phyloP scores from a whole-genome alignment of 2,888 invertebrate species.

The Platycheirus albimanus region DNA sequence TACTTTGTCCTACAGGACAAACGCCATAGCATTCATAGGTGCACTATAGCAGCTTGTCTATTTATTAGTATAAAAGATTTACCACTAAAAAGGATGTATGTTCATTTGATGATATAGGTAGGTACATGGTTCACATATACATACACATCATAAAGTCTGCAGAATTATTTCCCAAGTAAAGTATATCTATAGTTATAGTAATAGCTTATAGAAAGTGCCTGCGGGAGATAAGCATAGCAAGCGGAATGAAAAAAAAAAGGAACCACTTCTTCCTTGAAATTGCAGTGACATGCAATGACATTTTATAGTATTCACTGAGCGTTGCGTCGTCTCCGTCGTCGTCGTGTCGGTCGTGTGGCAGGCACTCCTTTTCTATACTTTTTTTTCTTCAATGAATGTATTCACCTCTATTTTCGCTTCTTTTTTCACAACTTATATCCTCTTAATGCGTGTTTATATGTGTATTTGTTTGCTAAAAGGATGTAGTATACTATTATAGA shows the following conservation, averaged over 20 bases:
- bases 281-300: constrained; percentile 62
- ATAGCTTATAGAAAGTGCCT: no score
- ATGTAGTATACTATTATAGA: constrained; percentile 14
- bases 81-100: constrained; percentile 31
- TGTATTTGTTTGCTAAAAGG: constrained; percentile 46
- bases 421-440: constrained; percentile 8
- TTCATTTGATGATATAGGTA: no score
- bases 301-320: constrained; percentile 62
- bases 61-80: constrained; percentile 63
- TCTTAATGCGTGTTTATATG: background rate
- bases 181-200: background rate
- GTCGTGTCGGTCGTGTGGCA: background rate
- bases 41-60: constrained; percentile 29
- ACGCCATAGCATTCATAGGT: constrained; percentile 20
- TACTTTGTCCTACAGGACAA: constrained; percentile 44
- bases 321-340: background rate
- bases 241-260: background rate
- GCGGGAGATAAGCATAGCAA: constrained; percentile 14
- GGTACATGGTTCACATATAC: no score
- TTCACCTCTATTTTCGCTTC: constrained; percentile 47
- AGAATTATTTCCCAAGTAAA: constrained; percentile 58
- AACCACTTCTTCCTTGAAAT: constrained; percentile 20
- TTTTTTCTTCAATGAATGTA: constrained; percentile 52
- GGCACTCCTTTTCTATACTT: constrained; percentile 33
- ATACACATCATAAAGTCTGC: constrained; percentile 20